Percentiles rank a stretch among this genome's conserved stretches.
Evolutionary conservation across 2,113 vertebrate genomes (phyloP).

Genomic region (Platichthys stellatus): DNA sequence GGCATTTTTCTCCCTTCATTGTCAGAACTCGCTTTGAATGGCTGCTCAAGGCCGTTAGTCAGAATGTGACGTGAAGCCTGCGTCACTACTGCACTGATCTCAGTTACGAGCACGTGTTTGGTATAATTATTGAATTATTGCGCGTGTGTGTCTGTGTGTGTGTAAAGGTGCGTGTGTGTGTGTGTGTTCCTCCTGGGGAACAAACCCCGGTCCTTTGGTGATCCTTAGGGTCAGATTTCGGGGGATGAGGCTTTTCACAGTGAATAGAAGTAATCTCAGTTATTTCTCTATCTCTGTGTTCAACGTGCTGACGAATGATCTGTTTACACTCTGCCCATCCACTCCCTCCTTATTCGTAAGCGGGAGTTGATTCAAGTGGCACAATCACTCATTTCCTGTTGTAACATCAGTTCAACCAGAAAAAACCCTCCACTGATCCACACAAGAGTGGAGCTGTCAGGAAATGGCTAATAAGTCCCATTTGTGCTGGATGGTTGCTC

Average conservation of each 20-base stretch:
- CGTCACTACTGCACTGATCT: constrained; percentile 37
- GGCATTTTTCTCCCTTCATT: constrained; percentile 30
- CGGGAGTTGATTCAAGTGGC: constrained; percentile 26
- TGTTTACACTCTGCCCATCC: constrained; percentile 17
- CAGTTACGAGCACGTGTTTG: constrained; percentile 5
- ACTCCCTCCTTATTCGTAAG: constrained; percentile 23
- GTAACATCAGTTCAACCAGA: neutral
- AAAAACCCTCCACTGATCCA: neutral
- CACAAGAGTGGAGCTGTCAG: neutral
- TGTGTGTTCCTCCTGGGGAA: neutral
- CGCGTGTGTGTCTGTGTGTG: neutral
- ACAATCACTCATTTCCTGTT: neutral
- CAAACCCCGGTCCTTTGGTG: neutral
- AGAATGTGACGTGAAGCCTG: constrained; percentile 27
- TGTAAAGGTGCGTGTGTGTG: no score
- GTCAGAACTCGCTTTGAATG: constrained; percentile 27
- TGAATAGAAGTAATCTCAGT: neutral
- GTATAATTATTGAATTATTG: constrained; percentile 6
- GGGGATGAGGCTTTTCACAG: no score
- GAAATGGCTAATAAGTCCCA: constrained; percentile 3
- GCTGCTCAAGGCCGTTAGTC: constrained; percentile 46
- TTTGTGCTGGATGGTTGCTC: constrained; percentile 4
- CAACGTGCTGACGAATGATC: neutral
- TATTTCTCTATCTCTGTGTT: neutral
- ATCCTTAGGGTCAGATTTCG: neutral